Conservation (phyloP, 2,888 invertebrate species). For the Tinea trinotella region DNA sequence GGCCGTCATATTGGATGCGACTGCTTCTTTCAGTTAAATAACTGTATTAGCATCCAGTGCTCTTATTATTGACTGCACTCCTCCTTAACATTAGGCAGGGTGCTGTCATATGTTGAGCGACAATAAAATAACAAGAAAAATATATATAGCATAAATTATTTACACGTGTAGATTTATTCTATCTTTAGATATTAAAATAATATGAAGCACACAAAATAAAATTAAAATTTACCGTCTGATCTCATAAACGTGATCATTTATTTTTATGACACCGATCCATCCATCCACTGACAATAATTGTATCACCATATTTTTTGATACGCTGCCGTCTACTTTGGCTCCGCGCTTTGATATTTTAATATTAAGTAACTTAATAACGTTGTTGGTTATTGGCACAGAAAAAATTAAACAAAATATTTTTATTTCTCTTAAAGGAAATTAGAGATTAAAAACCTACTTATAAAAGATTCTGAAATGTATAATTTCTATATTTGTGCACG, state of each 20-base stretch:
- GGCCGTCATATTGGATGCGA: no score
- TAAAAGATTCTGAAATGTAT: neutral
- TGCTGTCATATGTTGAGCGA: no score
- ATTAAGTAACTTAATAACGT: conserved; percentile 11
- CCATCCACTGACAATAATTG: conserved; percentile 56
- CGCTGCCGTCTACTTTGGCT: neutral
- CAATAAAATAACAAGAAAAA: no score
- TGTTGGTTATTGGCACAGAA: neutral
- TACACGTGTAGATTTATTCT: no score
- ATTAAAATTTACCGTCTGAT: conserved; percentile 42
- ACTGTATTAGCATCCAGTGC: no score
- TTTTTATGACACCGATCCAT: conserved; percentile 54
- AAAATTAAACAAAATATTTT: conserved; percentile 1
- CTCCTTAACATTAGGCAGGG: no score
- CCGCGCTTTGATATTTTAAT: neutral
- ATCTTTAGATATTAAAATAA: no score
- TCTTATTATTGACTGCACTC: no score
- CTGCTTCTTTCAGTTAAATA: no score
- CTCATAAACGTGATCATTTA: conserved; percentile 55
- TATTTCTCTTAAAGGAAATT: neutral
- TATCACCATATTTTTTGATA: conserved; percentile 37
- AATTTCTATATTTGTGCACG: no score
- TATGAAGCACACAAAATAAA: neutral
- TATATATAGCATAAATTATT: no score
- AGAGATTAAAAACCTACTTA: neutral